Evolutionary conservation across 2,888 invertebrate genomes (phyloP), one percentile per base, ranked within the genome.

Genomic region (Idaea dimidiata): DNA sequence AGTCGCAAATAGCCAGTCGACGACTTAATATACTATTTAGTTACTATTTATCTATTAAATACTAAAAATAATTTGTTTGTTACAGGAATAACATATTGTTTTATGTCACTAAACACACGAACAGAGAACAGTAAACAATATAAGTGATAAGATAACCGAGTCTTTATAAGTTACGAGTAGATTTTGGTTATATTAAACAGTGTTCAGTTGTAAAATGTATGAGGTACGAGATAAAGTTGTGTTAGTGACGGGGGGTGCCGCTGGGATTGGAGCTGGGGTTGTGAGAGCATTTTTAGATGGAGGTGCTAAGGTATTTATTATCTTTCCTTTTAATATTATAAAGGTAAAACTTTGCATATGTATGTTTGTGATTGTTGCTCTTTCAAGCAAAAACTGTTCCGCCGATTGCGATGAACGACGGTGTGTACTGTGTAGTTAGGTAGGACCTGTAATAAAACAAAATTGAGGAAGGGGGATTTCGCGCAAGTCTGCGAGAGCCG

Each of bases 161-260:
- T 62, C 31, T 14, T 59, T 53, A 10, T 59, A 43, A 43, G 43
- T 43, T 43, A 24, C 24, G 24, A 24, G 24, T 24, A 43, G 43
- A 43, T 43, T 6, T 58, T 59, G 33, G 17, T 58, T 24, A 59
- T 58, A 17, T 17, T 62, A 54, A 62, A 57, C 0, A 17, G 8
- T 63, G 17, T 55, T 5, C 16, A n/a, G 54, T 16, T 54, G 7
- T 54, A 69, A 68, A 59, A 87, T 87, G 87, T 82, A 78, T 62
- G 79, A 83, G 57, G 73, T 80, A 8, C 72, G 75, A 62, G 80
- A 80, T 65, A 87, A 87, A 76, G 84, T 89, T 0, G 76, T 87
- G 61, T 66, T 91, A 17, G 74, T 90, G 6, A 91, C 90, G 0
- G 90, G 90, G 0, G 90, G 83, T 0, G 87, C 89, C 0, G 80